These are phyloP conservation scores for Strigamia transsilvanica DNA, from an alignment of 2,888 invertebrate species.

Conservation along the genomic window DNA sequence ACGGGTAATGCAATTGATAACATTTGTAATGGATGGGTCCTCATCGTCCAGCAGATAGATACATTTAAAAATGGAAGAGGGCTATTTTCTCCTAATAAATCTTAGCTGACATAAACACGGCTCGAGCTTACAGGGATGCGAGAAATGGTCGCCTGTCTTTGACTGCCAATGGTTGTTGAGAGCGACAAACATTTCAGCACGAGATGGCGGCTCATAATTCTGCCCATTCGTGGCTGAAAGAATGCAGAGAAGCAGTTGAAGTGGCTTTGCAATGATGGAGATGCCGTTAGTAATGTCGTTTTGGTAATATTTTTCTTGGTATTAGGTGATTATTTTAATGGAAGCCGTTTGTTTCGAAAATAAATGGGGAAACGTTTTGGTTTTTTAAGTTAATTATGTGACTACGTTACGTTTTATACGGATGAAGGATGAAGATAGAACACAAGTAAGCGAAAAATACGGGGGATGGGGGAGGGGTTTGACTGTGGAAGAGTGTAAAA, in stretches of 20 bases:
- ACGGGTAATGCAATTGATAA: constrained; percentile 46
- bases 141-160: constrained; percentile 36
- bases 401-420: not conserved
- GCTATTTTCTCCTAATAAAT: constrained; percentile 37
- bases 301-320: not conserved
- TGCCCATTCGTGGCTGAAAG: not conserved
- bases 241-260: not conserved
- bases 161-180: constrained; percentile 46
- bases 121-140: not conserved
- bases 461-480: too few species aligned
- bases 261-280: constrained; percentile 33
- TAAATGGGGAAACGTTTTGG: too few species aligned
- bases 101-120: constrained; percentile 34
- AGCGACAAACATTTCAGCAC: constrained; percentile 14
- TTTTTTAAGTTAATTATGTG: not conserved
- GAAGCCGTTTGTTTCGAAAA: not conserved
- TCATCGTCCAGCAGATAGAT: constrained; percentile 39
- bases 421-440: not conserved
- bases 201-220: constrained; percentile 37
- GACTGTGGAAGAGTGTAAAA: constrained; percentile 1
- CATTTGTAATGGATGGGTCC: constrained; percentile 43
- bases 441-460: not conserved
- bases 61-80: constrained; percentile 27
- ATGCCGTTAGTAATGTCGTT: not conserved
- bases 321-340: constrained; percentile 7